phyloP scores from a whole-genome alignment of 2,888 invertebrate species.

The Drosophila cracens region DNA sequence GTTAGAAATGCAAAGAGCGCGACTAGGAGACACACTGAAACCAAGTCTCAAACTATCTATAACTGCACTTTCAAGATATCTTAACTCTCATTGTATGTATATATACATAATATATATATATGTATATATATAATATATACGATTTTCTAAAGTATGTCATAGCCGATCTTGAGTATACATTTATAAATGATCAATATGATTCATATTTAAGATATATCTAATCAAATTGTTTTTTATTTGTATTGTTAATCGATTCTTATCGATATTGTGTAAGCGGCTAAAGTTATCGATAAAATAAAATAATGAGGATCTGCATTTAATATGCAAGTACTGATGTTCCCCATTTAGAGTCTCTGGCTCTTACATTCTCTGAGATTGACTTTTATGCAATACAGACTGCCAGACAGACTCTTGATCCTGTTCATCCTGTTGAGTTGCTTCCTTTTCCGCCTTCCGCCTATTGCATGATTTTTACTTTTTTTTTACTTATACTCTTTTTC shows the following conservation, averaged over 20 bases:
- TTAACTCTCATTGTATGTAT: neutral
- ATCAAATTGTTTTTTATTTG: neutral
- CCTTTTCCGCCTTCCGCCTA: too few relatives aligned
- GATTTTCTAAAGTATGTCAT: neutral
- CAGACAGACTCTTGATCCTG: neutral
- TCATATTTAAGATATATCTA: neutral
- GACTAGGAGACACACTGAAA: neutral
- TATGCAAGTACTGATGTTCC: neutral
- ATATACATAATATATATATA: neutral
- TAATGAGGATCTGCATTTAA: neutral
- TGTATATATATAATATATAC: neutral
- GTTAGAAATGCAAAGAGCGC: neutral
- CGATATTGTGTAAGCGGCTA: neutral
- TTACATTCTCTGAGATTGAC: neutral
- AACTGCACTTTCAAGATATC: neutral
- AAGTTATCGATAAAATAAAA: neutral
- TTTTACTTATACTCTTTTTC: too few relatives aligned
- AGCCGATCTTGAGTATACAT: neutral
- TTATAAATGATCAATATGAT: neutral
- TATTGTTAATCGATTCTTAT: neutral
- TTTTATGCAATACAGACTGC: neutral
- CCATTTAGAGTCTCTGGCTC: neutral
- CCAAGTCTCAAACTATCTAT: neutral
- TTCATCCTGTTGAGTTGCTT: neutral
- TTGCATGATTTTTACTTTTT: too few relatives aligned